Percentiles rank a stretch among this genome's conserved stretches.
Evolutionary conservation across 2,888 invertebrate genomes (phyloP).

Genomic region (Lepas anatifera): DNA sequence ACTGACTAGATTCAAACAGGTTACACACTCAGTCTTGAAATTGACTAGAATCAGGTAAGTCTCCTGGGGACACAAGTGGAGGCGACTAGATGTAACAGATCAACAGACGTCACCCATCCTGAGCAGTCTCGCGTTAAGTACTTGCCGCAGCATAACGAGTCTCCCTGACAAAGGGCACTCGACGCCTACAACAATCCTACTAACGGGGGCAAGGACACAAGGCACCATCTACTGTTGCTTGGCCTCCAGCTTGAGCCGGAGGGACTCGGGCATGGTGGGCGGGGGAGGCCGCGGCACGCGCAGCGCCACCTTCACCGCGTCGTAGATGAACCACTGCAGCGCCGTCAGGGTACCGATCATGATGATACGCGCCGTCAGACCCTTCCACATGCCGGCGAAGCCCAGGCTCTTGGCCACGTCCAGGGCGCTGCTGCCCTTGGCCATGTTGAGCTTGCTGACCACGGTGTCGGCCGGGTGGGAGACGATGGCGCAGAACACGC

Average conservation of each 20-base stretch:
- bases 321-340: conserved; percentile 88
- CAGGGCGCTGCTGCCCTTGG: conserved; percentile 57
- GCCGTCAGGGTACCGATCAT: conserved; percentile 89
- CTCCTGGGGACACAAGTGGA: too few species aligned
- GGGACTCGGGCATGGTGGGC: conserved; percentile 86
- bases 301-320: conserved; percentile 72
- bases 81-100: too few species aligned
- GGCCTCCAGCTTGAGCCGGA: conserved; percentile 53
- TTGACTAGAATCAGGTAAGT: too few species aligned
- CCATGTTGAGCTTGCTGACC: conserved; percentile 93
- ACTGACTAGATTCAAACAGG: too few species aligned
- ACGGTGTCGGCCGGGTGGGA: conserved; percentile 98
- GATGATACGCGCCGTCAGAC: conserved; percentile 68
- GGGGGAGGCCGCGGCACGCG: conserved; percentile 90
- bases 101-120: too few species aligned
- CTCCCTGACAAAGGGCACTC: too few species aligned
- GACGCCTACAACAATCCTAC: too few species aligned
- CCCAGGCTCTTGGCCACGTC: conserved; percentile 64
- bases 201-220: too few species aligned
- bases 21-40: too few species aligned
- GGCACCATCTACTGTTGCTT: conserved; percentile 26
- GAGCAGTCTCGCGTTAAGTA: too few species aligned
- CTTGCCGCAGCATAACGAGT: too few species aligned
- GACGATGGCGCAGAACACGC: conserved; percentile 96
- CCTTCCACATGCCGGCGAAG: conserved; percentile 64